Evolutionary conservation across 2,113 vertebrate genomes (phyloP).

Genomic region (Canis aureus): DNA sequence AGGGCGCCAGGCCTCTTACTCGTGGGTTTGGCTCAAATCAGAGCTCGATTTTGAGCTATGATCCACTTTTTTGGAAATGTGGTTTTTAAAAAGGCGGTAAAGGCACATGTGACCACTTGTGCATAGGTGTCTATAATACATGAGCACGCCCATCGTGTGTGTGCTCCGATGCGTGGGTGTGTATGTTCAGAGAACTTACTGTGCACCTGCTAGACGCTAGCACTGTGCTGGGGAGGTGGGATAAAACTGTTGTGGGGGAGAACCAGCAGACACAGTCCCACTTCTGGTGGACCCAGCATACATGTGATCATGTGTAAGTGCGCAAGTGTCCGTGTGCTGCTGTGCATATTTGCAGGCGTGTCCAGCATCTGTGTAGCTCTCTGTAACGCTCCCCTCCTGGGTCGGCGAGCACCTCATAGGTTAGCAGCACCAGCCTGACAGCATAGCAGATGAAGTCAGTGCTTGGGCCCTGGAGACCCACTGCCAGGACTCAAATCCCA

Average conservation of each 20-base stretch:
- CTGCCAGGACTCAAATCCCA: neutral
- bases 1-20: neutral
- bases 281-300: neutral
- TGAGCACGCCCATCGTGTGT: too few species aligned
- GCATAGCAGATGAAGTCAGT: neutral
- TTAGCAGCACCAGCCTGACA: neutral
- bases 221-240: neutral
- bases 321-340: neutral
- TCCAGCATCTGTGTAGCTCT: neutral
- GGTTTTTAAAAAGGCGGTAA: neutral
- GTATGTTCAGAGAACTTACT: neutral
- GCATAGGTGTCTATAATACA: rapidly evolving
- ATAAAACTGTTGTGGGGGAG: neutral
- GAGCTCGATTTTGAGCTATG: neutral
- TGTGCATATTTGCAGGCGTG: neutral
- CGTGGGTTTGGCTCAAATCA: neutral
- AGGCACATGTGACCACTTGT: rapidly evolving
- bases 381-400: neutral
- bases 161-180: neutral
- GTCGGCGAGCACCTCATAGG: neutral
- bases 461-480: neutral
- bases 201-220: neutral
- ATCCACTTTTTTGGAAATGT: neutral
- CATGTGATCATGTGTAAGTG: rapidly evolving
- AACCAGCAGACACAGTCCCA: neutral